Conservation (phyloP, 2,888 invertebrate genomes). For the Periphyllus acericola region DNA sequence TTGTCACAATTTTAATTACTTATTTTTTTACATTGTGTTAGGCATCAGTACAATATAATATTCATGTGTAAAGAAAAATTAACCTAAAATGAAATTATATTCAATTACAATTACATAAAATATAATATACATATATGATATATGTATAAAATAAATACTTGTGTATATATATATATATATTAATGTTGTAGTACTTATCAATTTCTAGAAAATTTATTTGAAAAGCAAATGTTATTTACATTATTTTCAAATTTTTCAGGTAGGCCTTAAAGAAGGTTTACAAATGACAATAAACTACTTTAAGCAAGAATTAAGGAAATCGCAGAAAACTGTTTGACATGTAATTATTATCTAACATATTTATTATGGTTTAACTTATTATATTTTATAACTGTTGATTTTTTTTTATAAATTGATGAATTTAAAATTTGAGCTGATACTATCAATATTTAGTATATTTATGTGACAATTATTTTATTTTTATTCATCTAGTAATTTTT, state of each 20-base stretch:
- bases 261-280: constrained; percentile 85
- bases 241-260: constrained; percentile 69
- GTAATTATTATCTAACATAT: background rate
- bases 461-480: background rate
- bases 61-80: no score
- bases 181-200: no score
- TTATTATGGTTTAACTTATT: background rate
- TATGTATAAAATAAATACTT: no score
- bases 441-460: background rate
- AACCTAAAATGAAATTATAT: no score
- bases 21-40: no score
- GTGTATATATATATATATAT: no score
- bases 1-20: no score
- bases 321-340: constrained; percentile 64
- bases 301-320: constrained; percentile 78
- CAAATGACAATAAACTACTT: constrained; percentile 94
- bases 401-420: background rate
- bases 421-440: background rate
- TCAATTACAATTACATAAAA: no score
- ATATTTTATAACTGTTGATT: background rate
- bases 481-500: background rate
- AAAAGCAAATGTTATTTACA: background rate
- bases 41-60: no score
- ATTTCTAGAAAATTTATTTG: background rate
- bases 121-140: no score